Conservation (phyloP, 1,140 invertebrate species). For the Dufourea novaeangliae region DNA sequence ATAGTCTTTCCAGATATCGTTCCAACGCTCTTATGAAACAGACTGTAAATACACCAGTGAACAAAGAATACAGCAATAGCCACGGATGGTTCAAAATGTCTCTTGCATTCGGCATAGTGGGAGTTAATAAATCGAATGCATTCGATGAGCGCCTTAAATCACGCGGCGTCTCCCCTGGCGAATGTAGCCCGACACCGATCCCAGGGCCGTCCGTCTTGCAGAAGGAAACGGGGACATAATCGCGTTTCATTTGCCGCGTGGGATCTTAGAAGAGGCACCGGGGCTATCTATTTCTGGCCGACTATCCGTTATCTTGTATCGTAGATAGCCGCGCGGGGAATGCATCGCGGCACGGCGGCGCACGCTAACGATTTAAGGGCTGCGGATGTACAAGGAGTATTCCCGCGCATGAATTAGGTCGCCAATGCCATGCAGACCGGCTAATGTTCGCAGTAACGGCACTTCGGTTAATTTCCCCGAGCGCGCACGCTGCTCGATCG, state of each 20-base stretch:
- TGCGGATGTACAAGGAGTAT: slow-evolving; percentile 50
- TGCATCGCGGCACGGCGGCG: slow-evolving; percentile 40
- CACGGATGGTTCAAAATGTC: no score
- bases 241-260: slow-evolving; percentile 50
- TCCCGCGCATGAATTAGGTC: slow-evolving; percentile 50
- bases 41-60: no score
- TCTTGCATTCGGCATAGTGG: no score
- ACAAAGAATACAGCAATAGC: no score
- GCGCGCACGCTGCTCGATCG: slow-evolving; percentile 32
- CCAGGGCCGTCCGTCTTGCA: slow-evolving; percentile 9
- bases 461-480: slow-evolving; percentile 53
- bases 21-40: no score
- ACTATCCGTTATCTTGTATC: slow-evolving; percentile 53
- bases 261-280: slow-evolving; percentile 45
- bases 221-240: slow-evolving; percentile 43
- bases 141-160: slow-evolving; percentile 14
- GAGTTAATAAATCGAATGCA: not conserved
- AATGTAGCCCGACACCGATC: not conserved
- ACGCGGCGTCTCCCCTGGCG: slow-evolving; percentile 18
- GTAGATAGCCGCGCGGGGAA: slow-evolving; percentile 48
- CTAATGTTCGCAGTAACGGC: slow-evolving; percentile 49
- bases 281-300: slow-evolving; percentile 42
- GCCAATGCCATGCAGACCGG: slow-evolving; percentile 39
- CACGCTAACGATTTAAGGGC: slow-evolving; percentile 51
- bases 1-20: no score